Evolutionary conservation across 2,113 vertebrate species (phyloP), one percentile per base, ranked within the genome.

Genomic region (Seriola dumerili): DNA sequence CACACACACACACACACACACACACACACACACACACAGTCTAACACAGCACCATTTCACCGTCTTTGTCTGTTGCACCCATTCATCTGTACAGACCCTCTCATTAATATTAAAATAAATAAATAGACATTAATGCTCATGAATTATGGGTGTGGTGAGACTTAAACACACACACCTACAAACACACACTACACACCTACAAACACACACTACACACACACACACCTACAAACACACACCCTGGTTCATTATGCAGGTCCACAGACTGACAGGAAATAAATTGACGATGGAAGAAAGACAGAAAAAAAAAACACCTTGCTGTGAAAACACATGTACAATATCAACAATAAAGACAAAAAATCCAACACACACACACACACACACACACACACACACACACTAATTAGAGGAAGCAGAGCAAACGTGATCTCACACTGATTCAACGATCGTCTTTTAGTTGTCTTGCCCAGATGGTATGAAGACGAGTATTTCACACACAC

Each of bases 51-150:
- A 61, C 44, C 42, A 63, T 71, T 63, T 67, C 44, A 34, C 46
- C 61, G 40, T 32, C 68, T 89, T 87, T 89, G 81, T 90, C 76
- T 84, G 61, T 75, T 83, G 72, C n/a, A 52, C 44, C 68, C 46
- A 54, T 38, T 86, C 80, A 34, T 44, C 80, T 76, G 1, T 70
- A 59, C 21, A 88, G 75, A 84, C 64, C 81, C 34, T 34, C 77
- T 92, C 82, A 92, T 92, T 85, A 89, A 91, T 91, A 92, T 92
- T 91, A 81, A 92, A 92, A 90, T 78, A 89, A 91, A 92, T 90
- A 91, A 91, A 91, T 69, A 87, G 69, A 78, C 67, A 83, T 91
- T 91, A 89, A 87, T 76, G 73, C 86, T 91, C 87, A 90, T 94
- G 89, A 91, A 94, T 92, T 85, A 94, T 94, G 86, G 34, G 48